These are phyloP conservation scores for Urocyon cinereoargenteus DNA, from an alignment of 2,797 vertebrate genomes.

Conservation along the genomic window DNA sequence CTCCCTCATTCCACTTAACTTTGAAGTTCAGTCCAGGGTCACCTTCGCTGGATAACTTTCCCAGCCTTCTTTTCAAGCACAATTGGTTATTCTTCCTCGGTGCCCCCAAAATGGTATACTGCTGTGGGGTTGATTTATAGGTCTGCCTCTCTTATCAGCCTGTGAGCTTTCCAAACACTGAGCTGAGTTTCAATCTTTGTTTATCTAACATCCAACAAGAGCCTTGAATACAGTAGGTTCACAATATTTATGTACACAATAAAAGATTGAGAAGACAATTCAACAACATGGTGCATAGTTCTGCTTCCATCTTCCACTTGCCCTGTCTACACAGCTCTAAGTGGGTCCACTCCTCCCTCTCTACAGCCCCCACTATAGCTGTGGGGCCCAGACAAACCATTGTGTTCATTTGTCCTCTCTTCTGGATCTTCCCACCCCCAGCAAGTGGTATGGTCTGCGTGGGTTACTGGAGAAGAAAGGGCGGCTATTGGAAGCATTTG, in stretches of 20 bases:
- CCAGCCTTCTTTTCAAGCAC: not conserved
- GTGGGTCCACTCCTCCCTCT: not conserved
- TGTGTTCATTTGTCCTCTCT: not conserved
- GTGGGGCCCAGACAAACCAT: not conserved
- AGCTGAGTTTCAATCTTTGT: conserved; percentile 22
- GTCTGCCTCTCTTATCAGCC: not conserved
- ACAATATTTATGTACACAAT: not conserved
- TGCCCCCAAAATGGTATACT: not conserved
- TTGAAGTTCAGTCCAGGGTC: not conserved
- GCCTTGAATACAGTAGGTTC: not conserved
- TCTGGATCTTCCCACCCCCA: not conserved
- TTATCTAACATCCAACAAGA: not conserved
- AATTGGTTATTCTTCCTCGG: not conserved
- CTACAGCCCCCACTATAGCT: accelerated
- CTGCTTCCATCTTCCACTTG: not conserved
- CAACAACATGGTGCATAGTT: not conserved
- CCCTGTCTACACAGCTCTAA: not conserved
- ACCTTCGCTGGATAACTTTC: not conserved
- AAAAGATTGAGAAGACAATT: conserved; percentile 24
- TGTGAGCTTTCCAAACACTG: conserved; percentile 19
- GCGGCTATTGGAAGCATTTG: not conserved
- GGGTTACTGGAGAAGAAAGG: not conserved
- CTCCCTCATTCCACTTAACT: not conserved
- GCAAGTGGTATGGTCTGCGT: not conserved
- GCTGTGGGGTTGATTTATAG: not conserved